These are phyloP conservation scores for Mesocricetus auratus DNA, from an alignment of 2,113 vertebrate species.

Conservation along the genomic window DNA sequence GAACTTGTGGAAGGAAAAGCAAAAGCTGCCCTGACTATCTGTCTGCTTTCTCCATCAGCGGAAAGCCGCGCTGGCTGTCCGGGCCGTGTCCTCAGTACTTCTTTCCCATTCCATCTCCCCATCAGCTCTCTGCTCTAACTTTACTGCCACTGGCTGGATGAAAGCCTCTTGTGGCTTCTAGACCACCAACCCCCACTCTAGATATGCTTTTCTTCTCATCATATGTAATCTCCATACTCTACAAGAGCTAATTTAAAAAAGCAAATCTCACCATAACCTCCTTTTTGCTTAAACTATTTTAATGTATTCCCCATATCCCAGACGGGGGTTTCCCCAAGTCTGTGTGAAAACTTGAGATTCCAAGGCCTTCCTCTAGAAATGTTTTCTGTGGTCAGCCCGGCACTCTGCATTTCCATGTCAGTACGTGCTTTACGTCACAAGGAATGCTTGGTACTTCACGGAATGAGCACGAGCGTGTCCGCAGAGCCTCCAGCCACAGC, in stretches of 20 bases:
- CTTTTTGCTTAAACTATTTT: constrained; percentile 47
- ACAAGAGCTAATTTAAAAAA: background rate
- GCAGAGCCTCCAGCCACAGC: background rate
- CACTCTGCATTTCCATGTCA: background rate
- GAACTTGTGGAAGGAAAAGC: background rate
- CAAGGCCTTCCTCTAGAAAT: background rate
- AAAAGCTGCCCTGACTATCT: background rate
- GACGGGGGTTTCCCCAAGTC: background rate
- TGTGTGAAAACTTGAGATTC: constrained; percentile 31
- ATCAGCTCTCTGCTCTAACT: background rate
- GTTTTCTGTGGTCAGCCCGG: background rate
- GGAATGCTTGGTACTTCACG: constrained; percentile 8
- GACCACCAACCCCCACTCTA: background rate
- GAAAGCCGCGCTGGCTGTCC: background rate
- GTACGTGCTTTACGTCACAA: background rate
- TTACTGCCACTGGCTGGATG: background rate
- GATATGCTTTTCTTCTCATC: background rate
- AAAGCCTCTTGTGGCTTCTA: background rate
- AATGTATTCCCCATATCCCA: background rate
- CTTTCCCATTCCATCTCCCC: background rate
- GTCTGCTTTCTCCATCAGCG: background rate
- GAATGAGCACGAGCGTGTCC: constrained; percentile 38
- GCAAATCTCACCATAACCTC: background rate
- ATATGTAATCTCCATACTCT: background rate
- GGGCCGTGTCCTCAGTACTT: background rate